Percentiles rank a stretch among this genome's conserved stretches.
Evolutionary conservation across 2,113 vertebrate species (phyloP).

Genomic region (Rhinogobius similis): DNA sequence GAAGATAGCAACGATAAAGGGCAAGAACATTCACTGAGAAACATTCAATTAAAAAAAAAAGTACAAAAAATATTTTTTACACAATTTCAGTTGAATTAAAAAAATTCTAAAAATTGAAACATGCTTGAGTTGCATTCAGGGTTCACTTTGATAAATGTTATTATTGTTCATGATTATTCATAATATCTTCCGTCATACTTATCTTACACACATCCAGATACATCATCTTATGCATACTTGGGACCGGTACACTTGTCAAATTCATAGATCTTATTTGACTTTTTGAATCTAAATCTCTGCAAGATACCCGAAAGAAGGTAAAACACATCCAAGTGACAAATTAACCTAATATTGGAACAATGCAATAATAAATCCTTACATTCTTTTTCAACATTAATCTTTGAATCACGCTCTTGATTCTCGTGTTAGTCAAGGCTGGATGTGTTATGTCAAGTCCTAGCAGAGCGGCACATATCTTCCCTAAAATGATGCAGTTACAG

Average conservation of each 20-base stretch:
- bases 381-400: background rate
- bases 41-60: too few relatives aligned
- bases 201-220: too few relatives aligned
- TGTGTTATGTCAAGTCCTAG: constrained; percentile 51
- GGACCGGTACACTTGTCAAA: background rate
- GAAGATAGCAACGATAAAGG: constrained; percentile 46
- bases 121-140: background rate
- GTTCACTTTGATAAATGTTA: too few relatives aligned
- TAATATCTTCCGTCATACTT: too few relatives aligned
- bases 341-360: background rate
- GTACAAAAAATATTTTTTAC: constrained; percentile 1
- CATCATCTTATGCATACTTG: too few relatives aligned
- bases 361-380: background rate
- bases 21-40: constrained; percentile 26
- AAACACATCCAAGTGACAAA: background rate
- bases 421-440: background rate
- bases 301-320: constrained; percentile 29
- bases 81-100: background rate
- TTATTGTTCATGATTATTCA: too few relatives aligned
- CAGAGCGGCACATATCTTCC: constrained; percentile 57
- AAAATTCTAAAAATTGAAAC: background rate
- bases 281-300: too few relatives aligned
- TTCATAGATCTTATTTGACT: too few relatives aligned
- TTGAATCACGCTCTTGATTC: background rate
- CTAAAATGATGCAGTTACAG: constrained; percentile 43